A percentile compares a stretch with the other conserved stretches of the same genome.
Conservation (phyloP, 2,888 invertebrate species). For the Subacronicta megacephala region DNA sequence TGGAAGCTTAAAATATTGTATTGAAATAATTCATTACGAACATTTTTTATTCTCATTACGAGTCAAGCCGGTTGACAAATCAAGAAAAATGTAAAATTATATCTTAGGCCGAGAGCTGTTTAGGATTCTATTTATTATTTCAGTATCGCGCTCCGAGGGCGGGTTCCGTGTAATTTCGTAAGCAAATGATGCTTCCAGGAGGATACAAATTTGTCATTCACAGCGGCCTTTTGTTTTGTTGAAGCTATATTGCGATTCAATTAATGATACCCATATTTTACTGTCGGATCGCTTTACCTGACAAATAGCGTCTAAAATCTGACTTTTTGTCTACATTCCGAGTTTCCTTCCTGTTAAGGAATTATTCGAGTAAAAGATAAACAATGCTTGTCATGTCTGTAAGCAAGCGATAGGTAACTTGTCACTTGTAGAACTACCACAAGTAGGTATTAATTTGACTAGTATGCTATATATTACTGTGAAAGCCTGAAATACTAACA, state of each 20-base stretch:
- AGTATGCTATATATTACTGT: too few relatives aligned
- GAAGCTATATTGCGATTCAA: conserved; percentile 83
- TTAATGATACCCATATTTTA: conserved; percentile 84
- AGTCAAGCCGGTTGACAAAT: conserved; percentile 53
- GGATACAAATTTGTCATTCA: conserved; percentile 81
- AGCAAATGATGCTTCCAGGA: conserved; percentile 75
- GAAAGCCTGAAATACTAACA: too few relatives aligned
- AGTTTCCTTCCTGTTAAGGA: conserved; percentile 32
- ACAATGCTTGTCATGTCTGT: background rate
- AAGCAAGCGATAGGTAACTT: too few relatives aligned
- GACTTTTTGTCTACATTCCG: conserved; percentile 63
- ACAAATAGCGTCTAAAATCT: conserved; percentile 73
- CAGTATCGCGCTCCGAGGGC: conserved; percentile 54
- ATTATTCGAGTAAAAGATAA: conserved; percentile 6
- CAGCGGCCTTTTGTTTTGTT: conserved; percentile 79
- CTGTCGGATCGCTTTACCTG: conserved; percentile 77
- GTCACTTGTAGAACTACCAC: background rate
- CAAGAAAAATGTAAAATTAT: conserved; percentile 63
- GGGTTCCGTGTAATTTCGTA: conserved; percentile 70
- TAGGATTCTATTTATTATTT: conserved; percentile 67
- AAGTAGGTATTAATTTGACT: background rate
- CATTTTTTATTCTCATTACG: conserved; percentile 45
- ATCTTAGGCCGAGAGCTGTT: conserved; percentile 54
- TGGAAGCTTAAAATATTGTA: conserved; percentile 47
- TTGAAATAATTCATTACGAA: conserved; percentile 41